Conservation (phyloP, 2,113 vertebrate species). For the Tinamus guttatus region DNA sequence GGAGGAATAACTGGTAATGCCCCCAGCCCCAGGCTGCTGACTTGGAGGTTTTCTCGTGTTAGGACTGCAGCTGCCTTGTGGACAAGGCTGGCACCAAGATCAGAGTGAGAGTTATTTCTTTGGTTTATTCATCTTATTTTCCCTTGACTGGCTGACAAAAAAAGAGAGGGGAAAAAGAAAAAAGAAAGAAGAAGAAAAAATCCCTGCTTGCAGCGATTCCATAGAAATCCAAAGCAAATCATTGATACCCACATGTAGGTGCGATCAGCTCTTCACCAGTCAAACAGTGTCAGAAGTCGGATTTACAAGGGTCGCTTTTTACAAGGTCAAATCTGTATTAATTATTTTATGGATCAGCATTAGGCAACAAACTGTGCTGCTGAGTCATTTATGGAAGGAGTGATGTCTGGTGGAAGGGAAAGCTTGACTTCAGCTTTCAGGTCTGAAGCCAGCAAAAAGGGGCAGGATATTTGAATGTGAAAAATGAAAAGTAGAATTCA, state of each 20-base stretch:
- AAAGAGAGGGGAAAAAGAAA: background rate
- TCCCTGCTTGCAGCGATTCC: background rate
- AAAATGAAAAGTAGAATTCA: constrained; percentile 5
- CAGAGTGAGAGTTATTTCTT: background rate
- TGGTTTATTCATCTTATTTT: background rate
- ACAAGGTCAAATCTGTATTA: constrained; percentile 43
- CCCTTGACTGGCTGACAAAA: background rate
- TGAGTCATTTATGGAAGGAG: constrained; percentile 7
- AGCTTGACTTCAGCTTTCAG: background rate
- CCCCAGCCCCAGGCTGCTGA: background rate
- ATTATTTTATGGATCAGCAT: constrained; percentile 21
- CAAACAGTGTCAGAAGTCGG: background rate
- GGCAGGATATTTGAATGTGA: background rate
- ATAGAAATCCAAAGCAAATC: constrained; percentile 7
- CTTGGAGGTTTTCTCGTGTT: background rate
- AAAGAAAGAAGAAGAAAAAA: background rate
- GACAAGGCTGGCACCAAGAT: background rate
- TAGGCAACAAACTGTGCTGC: background rate
- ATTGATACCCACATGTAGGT: background rate
- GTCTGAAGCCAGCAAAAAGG: background rate
- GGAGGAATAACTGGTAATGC: background rate
- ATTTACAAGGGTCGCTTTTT: background rate
- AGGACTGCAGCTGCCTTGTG: background rate
- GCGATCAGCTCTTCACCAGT: background rate
- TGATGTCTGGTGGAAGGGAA: background rate